Conservation (phyloP, 1,140 invertebrate species). For the Ridgeia piscesae region DNA sequence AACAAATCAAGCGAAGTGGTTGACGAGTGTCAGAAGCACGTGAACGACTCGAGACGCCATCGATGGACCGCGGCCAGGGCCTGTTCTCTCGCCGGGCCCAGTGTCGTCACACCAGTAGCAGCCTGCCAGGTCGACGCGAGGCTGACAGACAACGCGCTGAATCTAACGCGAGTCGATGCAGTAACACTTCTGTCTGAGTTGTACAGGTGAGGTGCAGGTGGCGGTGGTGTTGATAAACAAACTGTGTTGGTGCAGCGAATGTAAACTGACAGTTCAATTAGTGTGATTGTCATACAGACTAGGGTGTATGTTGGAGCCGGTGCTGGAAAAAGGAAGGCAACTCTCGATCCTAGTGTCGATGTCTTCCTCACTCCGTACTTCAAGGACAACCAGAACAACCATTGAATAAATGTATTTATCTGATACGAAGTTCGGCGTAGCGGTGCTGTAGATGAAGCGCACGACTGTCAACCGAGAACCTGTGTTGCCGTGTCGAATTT, state of each 20-base stretch:
- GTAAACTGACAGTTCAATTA: no score
- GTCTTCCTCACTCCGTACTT: no score
- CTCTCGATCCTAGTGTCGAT: no score
- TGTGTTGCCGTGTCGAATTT: no score
- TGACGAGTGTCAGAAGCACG: not conserved
- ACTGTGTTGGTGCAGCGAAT: not conserved
- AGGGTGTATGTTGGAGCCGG: no score
- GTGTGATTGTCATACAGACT: no score
- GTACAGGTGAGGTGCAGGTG: not conserved
- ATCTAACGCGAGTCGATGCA: not conserved
- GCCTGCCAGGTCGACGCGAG: not conserved
- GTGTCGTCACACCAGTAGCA: not conserved
- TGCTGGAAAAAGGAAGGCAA: no score
- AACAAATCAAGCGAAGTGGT: not conserved
- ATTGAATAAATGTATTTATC: no score
- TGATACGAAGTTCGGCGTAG: no score
- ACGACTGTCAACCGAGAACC: no score
- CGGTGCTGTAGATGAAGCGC: no score
- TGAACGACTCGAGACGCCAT: not conserved
- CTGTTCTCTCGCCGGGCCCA: not conserved
- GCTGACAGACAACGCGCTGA: not conserved
- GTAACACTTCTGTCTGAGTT: not conserved
- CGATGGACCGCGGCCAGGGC: not conserved
- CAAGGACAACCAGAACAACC: no score
- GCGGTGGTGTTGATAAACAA: not conserved